phyloP scores from a whole-genome alignment of 1,140 invertebrate species.

The Zophobas morio region DNA sequence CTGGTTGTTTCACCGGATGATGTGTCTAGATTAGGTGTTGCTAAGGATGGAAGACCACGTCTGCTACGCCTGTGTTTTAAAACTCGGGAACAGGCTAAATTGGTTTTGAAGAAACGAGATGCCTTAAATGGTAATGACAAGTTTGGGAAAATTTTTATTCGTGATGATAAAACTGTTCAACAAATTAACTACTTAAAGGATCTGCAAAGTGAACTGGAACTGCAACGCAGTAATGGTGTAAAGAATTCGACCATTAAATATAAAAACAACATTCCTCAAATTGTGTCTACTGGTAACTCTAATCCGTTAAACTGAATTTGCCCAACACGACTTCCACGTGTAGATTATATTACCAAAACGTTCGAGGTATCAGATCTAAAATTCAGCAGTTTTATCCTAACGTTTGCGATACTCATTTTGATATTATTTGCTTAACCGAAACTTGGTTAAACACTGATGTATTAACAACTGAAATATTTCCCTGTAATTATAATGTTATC shows the following conservation, averaged over 20 bases:
- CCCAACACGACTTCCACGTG: not conserved
- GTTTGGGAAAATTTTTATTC: conserved; percentile 3
- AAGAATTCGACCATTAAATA: not conserved
- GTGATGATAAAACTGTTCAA: not conserved
- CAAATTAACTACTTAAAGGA: not conserved
- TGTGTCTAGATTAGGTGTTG: not conserved
- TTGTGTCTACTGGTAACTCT: not conserved
- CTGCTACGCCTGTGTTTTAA: not conserved
- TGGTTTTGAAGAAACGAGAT: not conserved
- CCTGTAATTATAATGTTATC: not conserved
- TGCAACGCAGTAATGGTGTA: not conserved
- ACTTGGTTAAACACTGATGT: not conserved
- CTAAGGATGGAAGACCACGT: not conserved
- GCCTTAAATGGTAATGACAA: not conserved
- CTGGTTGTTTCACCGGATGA: not conserved
- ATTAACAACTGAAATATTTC: not conserved
- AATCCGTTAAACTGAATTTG: conserved; percentile 9
- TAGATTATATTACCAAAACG: not conserved
- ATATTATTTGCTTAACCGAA: not conserved
- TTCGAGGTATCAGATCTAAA: conserved; percentile 9
- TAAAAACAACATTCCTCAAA: not conserved
- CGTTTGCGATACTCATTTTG: not conserved
- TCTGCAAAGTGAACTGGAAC: not conserved
- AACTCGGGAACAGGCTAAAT: not conserved
- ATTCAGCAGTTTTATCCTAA: not conserved